Base-by-base conservation (phyloP, 2,888 invertebrate genomes). In the Drosophila ezoana region DNA sequence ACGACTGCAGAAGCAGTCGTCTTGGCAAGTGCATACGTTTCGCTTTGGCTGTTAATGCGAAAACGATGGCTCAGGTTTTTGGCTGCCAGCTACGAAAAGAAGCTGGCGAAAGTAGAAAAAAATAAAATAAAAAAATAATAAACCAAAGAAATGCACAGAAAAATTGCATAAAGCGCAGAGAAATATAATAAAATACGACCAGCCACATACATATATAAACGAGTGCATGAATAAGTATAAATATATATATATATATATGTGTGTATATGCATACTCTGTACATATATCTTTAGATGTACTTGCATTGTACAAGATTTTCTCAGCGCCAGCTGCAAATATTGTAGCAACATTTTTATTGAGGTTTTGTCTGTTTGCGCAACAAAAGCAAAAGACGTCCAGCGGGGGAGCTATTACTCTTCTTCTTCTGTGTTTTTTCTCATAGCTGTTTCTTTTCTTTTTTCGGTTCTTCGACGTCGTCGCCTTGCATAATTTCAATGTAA, bases 281-380 rank as follows among this genome's bases (percentile, higher is more conserved):
- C 33, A 43, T 45, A 63, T 56, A 53, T 45, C 67, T 61, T 53
- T 67, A 51, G 67, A 57, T 64, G 53, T 60, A 76, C 56, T 81
- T 71, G 80, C 74, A 81, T 82, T 85, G 86, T 72, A 76, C 57
- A 79, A 71, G 85, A 79, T 72, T 81, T 81, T 65, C 68, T 62
- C 72, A 78, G 72, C 81, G 84, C 87, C 82, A 88, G 86, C 80
- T 86, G 83, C 86, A 88, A 83, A 82, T 88, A 83, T 83, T 88
- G 82, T 87, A 79, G 82, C 79, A 87, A 87, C 86, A 85, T 84
- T 88, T 88, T 88, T 88, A 86, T 84, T 88, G 89, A 88, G 89
- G 89, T 88, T 84, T 86, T 88, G 87, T 88, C 71, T 86, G 84
- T 86, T 80, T 84, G 89, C 66, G 57, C 87, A 88, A 84, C 88